A percentile compares a stretch with the other conserved stretches of the same genome.
These are phyloP conservation scores for Odontophorus gujanensis DNA, from an alignment of 2,113 vertebrate genomes.

Conservation along the genomic window DNA sequence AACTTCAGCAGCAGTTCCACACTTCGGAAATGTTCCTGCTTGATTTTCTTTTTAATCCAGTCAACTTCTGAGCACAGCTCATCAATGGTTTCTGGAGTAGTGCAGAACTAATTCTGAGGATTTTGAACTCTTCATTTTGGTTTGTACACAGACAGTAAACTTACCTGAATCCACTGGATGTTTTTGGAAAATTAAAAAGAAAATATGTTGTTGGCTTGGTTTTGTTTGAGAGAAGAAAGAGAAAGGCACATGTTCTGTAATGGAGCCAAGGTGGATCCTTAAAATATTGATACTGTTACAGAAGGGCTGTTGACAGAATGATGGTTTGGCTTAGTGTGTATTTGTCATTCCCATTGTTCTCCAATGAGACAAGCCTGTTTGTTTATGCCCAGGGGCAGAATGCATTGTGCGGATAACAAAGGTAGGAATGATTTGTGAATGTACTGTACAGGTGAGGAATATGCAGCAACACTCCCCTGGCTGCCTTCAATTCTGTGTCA, in stretches of 20 bases:
- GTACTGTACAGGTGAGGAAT: neutral
- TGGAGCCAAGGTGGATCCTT: neutral
- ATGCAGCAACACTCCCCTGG: neutral
- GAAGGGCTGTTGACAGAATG: neutral
- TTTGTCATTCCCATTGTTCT: slow-evolving; percentile 13
- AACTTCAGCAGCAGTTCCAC: neutral
- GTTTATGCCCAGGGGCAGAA: neutral
- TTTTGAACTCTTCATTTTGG: neutral
- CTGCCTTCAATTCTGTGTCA: neutral
- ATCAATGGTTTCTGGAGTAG: neutral
- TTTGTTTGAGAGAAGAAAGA: neutral
- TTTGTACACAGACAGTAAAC: neutral
- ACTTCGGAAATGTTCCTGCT: neutral
- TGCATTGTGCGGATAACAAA: neutral
- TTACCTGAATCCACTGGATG: neutral
- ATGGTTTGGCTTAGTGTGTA: neutral
- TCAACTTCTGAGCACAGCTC: neutral
- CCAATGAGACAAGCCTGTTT: slow-evolving; percentile 12
- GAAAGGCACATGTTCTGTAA: neutral
- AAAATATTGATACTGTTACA: slow-evolving; percentile 24
- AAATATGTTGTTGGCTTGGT: neutral
- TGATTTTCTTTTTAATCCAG: neutral
- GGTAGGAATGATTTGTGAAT: neutral
- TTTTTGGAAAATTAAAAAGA: neutral
- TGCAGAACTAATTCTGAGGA: neutral